These are phyloP conservation scores for Porites rus DNA, from an alignment of 92 coral and sea anemone species.

Conservation along the genomic window DNA sequence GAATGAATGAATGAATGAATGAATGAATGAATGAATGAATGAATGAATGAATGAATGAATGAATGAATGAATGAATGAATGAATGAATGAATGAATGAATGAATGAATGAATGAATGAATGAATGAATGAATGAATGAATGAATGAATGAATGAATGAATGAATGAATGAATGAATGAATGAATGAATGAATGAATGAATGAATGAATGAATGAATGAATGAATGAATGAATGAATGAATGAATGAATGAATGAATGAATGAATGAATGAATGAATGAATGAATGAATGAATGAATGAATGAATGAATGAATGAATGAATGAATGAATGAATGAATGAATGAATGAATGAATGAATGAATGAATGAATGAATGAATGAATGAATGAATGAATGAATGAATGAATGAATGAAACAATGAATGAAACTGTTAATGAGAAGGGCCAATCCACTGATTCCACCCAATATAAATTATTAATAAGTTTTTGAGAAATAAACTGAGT, in stretches of 20 bases:
- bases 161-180: background rate
- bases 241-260: background rate
- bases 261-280: too few species aligned
- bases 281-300: background rate
- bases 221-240: background rate
- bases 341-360: background rate
- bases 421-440: background rate
- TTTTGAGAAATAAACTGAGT: background rate
- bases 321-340: background rate
- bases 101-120: background rate
- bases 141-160: too few species aligned
- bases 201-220: background rate
- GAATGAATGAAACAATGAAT: background rate
- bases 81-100: background rate
- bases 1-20: background rate
- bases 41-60: background rate
- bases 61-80: background rate
- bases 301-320: background rate
- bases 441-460: background rate
- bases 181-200: background rate
- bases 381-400: background rate
- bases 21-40: too few species aligned
- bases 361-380: background rate
- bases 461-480: too few species aligned
- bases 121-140: background rate